phyloP scores from a whole-genome alignment of 2,888 invertebrate species.

The Torymus aiolomorphi region DNA sequence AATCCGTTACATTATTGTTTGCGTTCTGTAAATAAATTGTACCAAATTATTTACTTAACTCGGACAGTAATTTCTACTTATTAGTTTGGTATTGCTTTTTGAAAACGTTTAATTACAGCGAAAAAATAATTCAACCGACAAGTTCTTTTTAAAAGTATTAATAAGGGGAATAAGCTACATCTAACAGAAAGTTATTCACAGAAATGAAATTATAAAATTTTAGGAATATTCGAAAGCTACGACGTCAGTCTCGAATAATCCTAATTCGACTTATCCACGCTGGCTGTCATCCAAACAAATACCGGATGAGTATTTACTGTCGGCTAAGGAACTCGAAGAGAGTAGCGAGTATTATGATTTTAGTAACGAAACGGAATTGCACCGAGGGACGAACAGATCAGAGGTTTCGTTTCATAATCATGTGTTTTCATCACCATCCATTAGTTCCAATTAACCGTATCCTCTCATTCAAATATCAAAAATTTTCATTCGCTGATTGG shows the following conservation, averaged over 20 bases:
- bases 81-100: no score
- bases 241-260: conserved; percentile 64
- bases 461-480: no score
- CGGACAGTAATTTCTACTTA: no score
- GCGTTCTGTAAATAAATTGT: no score
- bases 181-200: neutral
- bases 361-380: conserved; percentile 50
- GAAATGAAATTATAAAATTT: conserved; percentile 15
- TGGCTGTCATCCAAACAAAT: conserved; percentile 85
- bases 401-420: conserved; percentile 43
- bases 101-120: no score
- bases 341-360: conserved; percentile 54
- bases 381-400: conserved; percentile 38
- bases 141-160: no score
- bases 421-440: neutral
- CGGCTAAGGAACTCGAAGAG: conserved; percentile 52
- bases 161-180: neutral
- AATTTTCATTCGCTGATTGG: neutral
- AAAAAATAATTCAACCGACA: no score
- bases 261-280: conserved; percentile 69
- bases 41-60: no score
- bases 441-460: no score
- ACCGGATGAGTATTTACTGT: conserved; percentile 82
- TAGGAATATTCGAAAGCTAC: conserved; percentile 71
- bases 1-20: no score